Base-by-base conservation (phyloP, 92 coral and sea anemone species). In the Paramuricea clavata region DNA sequence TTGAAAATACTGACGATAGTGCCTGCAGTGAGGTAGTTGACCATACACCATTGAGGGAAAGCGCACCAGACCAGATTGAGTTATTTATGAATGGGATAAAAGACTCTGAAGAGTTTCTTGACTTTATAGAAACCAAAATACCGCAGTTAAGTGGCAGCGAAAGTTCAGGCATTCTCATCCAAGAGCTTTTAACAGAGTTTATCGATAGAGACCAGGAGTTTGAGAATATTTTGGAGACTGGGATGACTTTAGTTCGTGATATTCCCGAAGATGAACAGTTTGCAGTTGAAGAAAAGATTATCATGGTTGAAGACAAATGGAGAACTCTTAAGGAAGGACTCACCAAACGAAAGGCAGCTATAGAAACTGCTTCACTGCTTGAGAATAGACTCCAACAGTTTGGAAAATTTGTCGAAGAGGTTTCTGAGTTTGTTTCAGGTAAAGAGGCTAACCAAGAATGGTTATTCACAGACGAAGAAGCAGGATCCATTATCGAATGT, bases 171-270 rank as follows among this genome's bases (percentile, higher is more conserved):
- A 60, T 39, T 44, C 0, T 52, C 13, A 12, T 76, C 19, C 25
- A 78, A 56, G 84, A 79, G 28, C 36, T 79, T 39, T 41, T 79
- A 28, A 36, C 47, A 13, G 72, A 57, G 70, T 79, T 79, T 39
- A 15, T 22, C 16, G 16, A 30, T 25, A 59, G 73, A 61, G 84
- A 93, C 47, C 97, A 94, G 65, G 98, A 94, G 74, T 94, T 97
- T 56, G 95, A 97, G 65, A 93, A 93, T 5, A 97, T 92, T 74
- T 83, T 97, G 17, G 95, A 97, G 59, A 89, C 92, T 70, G 95
- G 98, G 60, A 65, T 94, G 90, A 90, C 85, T 69, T 91, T 97
- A 16, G 85, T 93, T 21, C 82, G 90, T 31, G 94, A 83, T 86
- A 89, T 85, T 11, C 3, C 44, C 0, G 70, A 44, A 1, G 76